Base-by-base conservation (phyloP, 2,888 invertebrate species). In the Lacanobia oleracea region DNA sequence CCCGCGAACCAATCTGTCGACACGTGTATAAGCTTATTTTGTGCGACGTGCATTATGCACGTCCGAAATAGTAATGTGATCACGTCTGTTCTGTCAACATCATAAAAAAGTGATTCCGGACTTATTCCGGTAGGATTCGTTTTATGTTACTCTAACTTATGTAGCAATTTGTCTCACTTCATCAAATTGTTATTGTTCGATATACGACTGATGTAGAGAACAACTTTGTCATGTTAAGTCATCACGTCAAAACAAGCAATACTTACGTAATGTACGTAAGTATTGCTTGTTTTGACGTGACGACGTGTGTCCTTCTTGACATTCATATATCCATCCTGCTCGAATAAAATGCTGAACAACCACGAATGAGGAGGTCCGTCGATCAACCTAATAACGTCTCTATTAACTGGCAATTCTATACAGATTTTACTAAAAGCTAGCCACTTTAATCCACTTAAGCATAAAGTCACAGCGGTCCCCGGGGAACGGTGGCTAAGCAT, bases 401-500 rank as follows among this genome's bases (percentile, higher is more conserved):
- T 92, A 93, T 91, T 92, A 91, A 88, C 88, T 88, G 85, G 83
- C 87, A 87, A 92, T 92, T 85, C 81, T 80, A 88, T 88, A 87
- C 84, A 88, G 92, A 90, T 92, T 91, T 91, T 87, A 86, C 90
- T 92, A 88, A 93, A 93, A 92, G 92, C 90, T 84, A 88, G 83
- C 91, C 91, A 93, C 90, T 94, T 94, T 93, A 95, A 95, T 95
- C 93, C 90, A 94, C 94, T 95, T 94, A 93, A 93, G 91, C 88
- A 93, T 90, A 88, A 89, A 87, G 88, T 89, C 83, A 86, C 92
- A 93, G 79, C 83, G 89, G 89, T 91, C 95, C 92, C 94, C 71
- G 77, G 91, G 90, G 94, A 85, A 84, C 84, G 77, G 78, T 77
- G 83, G 86, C 86, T 85, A 84, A 88, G 88, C 88, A 86, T 86